A percentile compares a stretch with the other conserved stretches of the same genome.
These are phyloP conservation scores for Xyrichtys novacula DNA, from an alignment of 2,797 vertebrate species.

Conservation along the genomic window DNA sequence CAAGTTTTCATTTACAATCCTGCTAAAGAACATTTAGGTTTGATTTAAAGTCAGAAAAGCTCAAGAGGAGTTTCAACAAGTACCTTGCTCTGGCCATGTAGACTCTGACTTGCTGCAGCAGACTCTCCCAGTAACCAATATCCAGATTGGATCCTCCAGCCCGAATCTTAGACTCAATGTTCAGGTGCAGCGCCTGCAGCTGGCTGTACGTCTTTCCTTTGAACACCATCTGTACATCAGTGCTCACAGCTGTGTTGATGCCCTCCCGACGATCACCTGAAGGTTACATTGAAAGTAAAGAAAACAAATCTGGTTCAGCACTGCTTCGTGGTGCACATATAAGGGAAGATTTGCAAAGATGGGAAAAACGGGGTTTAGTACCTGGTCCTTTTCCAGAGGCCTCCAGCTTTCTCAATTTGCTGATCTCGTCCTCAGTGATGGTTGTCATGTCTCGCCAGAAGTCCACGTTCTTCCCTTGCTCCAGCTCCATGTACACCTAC, in stretches of 20 bases:
- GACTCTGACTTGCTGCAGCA: slow-evolving; percentile 95
- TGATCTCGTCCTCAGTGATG: slow-evolving; percentile 97
- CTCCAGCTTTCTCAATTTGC: slow-evolving; percentile 95
- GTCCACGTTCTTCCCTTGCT: slow-evolving; percentile 97
- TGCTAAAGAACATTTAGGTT: not conserved
- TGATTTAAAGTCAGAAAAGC: not conserved
- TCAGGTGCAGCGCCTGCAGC: slow-evolving; percentile 93
- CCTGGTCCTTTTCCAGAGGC: slow-evolving; percentile 93
- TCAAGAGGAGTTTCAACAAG: not conserved
- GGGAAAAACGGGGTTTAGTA: slow-evolving; percentile 12
- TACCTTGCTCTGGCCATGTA: slow-evolving; percentile 98
- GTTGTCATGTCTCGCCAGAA: slow-evolving; percentile 99
- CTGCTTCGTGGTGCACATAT: not conserved
- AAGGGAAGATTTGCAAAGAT: too few species aligned
- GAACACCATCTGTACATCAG: slow-evolving; percentile 94
- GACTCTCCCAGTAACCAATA: slow-evolving; percentile 98
- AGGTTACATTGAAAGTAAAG: too few species aligned
- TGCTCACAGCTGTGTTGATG: slow-evolving; percentile 96
- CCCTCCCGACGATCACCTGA: slow-evolving; percentile 96
- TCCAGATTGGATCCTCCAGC: slow-evolving; percentile 96
- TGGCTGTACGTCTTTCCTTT: slow-evolving; percentile 99
- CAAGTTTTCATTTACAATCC: not conserved
- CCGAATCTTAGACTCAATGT: slow-evolving; percentile 94
- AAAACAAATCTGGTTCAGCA: too few species aligned
- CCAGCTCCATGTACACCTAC: slow-evolving; percentile 98